A percentile compares a stretch with the other conserved stretches of the same genome.
Conservation (phyloP, 2,797 vertebrate species). For the Rhinella marina region DNA sequence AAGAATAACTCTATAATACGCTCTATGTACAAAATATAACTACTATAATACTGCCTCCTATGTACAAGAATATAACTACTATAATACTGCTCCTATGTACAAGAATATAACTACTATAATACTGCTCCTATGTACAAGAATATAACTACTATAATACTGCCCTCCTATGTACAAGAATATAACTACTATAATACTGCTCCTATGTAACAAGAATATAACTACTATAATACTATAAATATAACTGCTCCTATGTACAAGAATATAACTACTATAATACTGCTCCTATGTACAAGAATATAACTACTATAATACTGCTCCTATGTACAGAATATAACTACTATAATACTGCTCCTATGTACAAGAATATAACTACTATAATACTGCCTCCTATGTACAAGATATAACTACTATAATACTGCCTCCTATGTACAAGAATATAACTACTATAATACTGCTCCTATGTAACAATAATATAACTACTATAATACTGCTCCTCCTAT, state of each 20-base stretch:
- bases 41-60: not conserved
- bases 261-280: not conserved
- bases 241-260: not conserved
- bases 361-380: not conserved
- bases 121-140: not conserved
- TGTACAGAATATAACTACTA: conserved; percentile 5
- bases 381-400: not conserved
- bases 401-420: conserved; percentile 9
- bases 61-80: not conserved
- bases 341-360: not conserved
- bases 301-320: conserved; percentile 4
- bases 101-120: not conserved
- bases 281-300: not conserved
- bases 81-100: not conserved
- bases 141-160: not conserved
- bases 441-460: conserved; percentile 3
- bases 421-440: not conserved
- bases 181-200: conserved; percentile 1
- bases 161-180: not conserved
- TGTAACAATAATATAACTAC: not conserved
- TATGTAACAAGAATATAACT: not conserved
- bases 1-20: not conserved
- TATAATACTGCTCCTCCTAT: not conserved
- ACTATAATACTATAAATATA: conserved; percentile 8
- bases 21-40: not conserved